Base-by-base conservation (phyloP, 2,888 invertebrate species). In the Meliscaeva auricollis region DNA sequence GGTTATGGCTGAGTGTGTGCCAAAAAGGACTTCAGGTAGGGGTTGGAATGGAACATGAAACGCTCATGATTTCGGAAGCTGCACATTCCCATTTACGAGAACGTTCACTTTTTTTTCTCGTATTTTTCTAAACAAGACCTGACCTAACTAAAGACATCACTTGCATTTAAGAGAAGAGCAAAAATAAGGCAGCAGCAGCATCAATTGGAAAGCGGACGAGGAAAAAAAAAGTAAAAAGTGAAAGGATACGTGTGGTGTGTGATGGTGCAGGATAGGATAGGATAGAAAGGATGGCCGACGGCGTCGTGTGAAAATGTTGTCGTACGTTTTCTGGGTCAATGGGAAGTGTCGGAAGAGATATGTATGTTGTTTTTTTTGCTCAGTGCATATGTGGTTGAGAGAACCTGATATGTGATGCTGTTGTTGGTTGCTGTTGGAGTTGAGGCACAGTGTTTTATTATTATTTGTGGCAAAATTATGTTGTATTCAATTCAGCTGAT, bases 291-390 rank as follows among this genome's bases (percentile, higher is more conserved):
- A 66, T 52, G 32, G 52, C 79, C 79, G 38, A 64, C 11, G 79
- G 79, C 74, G 38, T 75, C 44, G 64, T 79, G 50, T 84, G 68
- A 74, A 78, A 64, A 73, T 54, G 26, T 69, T 82, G 74, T 70
- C 62, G 78, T 78, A 78, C 83, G 78, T 58, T 84, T 79, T 84
- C 66, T 84, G 70, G 83, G 83, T 84, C 83, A 70, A 75, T 58
- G 64, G 77, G 77, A 77, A 52, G 46, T 79, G 79, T 79, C 58
- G 74, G 60, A 79, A 68, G 60, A 74, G 32, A 50, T 60, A 48
- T 66, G 46, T 44, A 1, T 7, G 38, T 38, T 9, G 9, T 38
- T 38, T 13, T 38, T 38, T 38, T 2, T 38, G 38, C 11, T 38
- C 30, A 41, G 62, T 48, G 58, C 66, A 46, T 22, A 8, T 17